phyloP scores from a whole-genome alignment of 2,113 vertebrate species.

The Trogon melanurus region DNA sequence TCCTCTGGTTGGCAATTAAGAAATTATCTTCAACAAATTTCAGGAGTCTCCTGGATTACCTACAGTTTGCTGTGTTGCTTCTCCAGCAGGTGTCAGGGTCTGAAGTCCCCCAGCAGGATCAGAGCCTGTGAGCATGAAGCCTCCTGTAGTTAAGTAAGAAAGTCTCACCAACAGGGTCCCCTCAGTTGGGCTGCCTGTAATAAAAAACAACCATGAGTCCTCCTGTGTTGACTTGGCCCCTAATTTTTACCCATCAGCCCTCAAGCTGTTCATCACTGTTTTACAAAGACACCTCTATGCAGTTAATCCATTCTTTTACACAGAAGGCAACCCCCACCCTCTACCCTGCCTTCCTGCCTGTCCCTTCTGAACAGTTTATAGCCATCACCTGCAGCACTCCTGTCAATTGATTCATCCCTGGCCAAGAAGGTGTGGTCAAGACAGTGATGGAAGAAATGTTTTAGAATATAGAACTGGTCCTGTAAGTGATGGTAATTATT shows the following conservation, averaged over 20 bases:
- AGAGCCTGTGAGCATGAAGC: neutral
- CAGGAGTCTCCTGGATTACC: neutral
- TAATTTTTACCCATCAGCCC: neutral
- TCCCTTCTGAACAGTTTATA: neutral
- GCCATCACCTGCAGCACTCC: neutral
- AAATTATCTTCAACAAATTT: neutral
- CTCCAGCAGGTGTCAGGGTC: neutral
- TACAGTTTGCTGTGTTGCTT: neutral
- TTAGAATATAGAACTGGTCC: neutral
- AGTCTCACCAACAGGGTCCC: neutral
- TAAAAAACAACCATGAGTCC: neutral
- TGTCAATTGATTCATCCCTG: neutral
- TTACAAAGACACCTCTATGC: neutral
- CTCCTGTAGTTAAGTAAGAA: neutral
- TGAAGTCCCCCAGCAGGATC: neutral
- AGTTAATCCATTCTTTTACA: neutral
- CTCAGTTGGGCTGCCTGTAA: neutral
- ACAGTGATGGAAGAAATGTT: neutral
- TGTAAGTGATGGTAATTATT: neutral
- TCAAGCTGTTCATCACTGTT: neutral
- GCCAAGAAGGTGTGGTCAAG: neutral
- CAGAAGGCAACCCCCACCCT: fast-evolving
- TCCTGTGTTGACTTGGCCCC: neutral
- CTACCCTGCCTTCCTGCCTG: neutral
- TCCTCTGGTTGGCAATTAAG: neutral